Percentiles rank a stretch among this genome's conserved stretches.
Evolutionary conservation across 1,140 invertebrate species (phyloP).

Genomic region (Magallana angulata): DNA sequence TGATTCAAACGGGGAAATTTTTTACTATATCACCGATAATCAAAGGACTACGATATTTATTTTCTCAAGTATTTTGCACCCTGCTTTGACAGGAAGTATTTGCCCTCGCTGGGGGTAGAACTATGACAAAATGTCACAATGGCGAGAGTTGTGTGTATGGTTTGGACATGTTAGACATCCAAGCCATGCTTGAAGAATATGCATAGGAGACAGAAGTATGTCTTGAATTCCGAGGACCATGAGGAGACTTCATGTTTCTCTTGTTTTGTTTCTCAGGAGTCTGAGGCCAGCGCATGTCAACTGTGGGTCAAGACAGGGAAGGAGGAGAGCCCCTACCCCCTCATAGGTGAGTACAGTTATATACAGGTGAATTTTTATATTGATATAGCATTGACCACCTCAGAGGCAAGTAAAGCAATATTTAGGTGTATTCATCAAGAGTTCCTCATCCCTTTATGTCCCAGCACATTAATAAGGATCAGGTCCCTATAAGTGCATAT

Average conservation of each 20-base stretch:
- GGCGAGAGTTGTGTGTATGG: not conserved
- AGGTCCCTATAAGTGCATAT: no score
- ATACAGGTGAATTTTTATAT: not conserved
- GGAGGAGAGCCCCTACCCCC: constrained; percentile 73
- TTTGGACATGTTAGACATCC: not conserved
- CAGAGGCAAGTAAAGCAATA: no score
- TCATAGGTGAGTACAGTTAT: constrained; percentile 71
- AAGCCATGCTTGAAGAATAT: constrained; percentile 25
- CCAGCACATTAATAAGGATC: no score
- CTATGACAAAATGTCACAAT: not conserved
- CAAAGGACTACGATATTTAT: not conserved
- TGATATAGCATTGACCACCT: no score
- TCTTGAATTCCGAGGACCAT: not conserved
- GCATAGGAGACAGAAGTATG: constrained; percentile 20
- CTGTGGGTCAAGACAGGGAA: constrained; percentile 73
- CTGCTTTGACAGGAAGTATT: not conserved
- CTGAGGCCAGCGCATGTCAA: constrained; percentile 71
- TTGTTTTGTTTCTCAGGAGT: constrained; percentile 65
- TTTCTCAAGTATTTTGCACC: not conserved
- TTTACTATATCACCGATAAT: not conserved
- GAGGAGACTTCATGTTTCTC: constrained; percentile 16
- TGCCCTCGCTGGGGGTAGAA: not conserved
- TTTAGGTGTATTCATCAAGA: no score
- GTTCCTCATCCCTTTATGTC: no score
- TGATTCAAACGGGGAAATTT: constrained; percentile 1